Percentiles rank a stretch among this genome's conserved stretches.
Conservation (phyloP, 2,113 vertebrate species). For the Tympanuchus pallidicinctus region DNA sequence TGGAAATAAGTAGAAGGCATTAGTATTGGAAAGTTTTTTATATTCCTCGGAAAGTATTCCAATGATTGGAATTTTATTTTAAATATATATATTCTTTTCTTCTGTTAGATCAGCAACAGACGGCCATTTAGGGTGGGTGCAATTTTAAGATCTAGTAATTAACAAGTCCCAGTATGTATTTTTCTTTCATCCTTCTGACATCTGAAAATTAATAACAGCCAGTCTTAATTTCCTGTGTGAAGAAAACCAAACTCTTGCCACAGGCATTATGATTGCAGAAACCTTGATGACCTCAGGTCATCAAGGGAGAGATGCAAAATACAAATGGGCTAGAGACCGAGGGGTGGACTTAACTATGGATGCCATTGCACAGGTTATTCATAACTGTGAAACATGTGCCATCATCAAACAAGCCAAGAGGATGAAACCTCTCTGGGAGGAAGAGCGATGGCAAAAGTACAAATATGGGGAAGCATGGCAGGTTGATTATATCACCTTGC, state of each 20-base stretch:
- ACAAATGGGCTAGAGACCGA: too few species aligned
- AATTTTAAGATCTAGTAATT: conserved; percentile 68
- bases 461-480: too few species aligned
- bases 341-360: too few species aligned
- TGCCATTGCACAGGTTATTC: too few species aligned
- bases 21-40: too few species aligned
- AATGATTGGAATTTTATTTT: conserved; percentile 55
- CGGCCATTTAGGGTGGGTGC: conserved; percentile 29
- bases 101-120: conserved; percentile 24
- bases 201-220: conserved; percentile 52
- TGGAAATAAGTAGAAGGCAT: not conserved
- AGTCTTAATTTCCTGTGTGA: conserved; percentile 71
- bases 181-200: conserved; percentile 26
- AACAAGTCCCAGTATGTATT: conserved; percentile 30
- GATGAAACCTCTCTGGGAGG: too few species aligned
- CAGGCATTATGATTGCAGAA: not conserved
- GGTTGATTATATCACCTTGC: too few species aligned
- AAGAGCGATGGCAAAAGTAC: too few species aligned
- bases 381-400: too few species aligned
- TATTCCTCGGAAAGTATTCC: conserved; percentile 36
- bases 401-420: too few species aligned
- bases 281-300: too few species aligned
- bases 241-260: conserved; percentile 39
- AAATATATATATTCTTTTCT: not conserved
- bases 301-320: too few species aligned